Percentiles rank a stretch among this genome's conserved stretches.
Evolutionary conservation across 2,113 vertebrate species (phyloP).

Genomic region (Heptranchias perlo): DNA sequence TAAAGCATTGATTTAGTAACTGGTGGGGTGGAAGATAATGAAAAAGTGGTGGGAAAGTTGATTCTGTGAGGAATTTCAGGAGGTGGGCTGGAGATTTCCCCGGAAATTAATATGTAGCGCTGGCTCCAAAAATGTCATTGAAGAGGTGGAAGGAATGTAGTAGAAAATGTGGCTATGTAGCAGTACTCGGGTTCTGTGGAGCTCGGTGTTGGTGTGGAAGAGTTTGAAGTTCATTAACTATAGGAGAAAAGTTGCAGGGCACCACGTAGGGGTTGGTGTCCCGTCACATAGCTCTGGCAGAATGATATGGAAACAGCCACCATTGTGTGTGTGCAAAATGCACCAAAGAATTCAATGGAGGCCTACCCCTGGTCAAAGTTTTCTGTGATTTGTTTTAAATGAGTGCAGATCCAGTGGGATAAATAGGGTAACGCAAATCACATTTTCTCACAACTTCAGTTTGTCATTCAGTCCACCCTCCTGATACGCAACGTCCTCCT

Average conservation of each 20-base stretch:
- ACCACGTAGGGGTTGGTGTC: background rate
- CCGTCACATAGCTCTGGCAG: background rate
- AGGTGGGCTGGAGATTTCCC: background rate
- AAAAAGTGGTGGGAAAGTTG: background rate
- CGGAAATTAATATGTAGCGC: background rate
- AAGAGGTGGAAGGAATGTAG: background rate
- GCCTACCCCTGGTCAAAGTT: background rate
- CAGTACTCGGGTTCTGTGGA: background rate
- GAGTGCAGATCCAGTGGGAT: background rate
- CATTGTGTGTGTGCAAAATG: background rate
- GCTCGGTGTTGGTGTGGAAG: background rate
- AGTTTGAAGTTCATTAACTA: background rate
- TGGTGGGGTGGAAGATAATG: background rate
- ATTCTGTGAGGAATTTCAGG: background rate
- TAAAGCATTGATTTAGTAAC: background rate
- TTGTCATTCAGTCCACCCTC: background rate
- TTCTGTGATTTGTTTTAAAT: background rate
- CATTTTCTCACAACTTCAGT: background rate
- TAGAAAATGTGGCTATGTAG: background rate
- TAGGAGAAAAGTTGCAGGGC: background rate
- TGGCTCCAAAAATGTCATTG: slow-evolving; percentile 16
- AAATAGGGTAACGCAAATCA: background rate
- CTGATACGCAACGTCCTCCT: background rate
- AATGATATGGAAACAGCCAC: background rate
- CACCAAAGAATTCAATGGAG: background rate